Conservation (phyloP, 2,113 vertebrate species). For the Bettongia penicillata region DNA sequence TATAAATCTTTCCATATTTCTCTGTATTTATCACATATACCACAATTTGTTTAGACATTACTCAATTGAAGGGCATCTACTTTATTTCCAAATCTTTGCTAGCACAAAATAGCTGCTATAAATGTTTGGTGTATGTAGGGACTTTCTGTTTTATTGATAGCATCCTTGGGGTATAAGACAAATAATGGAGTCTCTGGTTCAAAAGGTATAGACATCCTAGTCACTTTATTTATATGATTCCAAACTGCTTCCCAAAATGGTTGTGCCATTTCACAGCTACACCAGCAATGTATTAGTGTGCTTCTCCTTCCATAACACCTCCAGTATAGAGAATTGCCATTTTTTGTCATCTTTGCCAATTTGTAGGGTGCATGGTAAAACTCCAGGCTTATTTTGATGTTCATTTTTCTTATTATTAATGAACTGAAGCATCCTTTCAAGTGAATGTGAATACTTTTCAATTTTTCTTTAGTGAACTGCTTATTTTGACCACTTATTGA, state of each 20-base stretch:
- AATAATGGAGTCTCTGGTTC: not conserved
- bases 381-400: not conserved
- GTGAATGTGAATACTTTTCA: not conserved
- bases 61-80: not conserved
- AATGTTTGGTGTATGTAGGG: not conserved
- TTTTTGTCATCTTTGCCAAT: not conserved
- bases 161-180: not conserved
- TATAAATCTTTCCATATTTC: not conserved
- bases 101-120: not conserved
- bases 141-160: not conserved
- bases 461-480: not conserved
- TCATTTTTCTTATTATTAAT: not conserved
- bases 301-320: not conserved
- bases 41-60: not conserved
- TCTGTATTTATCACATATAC: not conserved
- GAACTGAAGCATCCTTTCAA: not conserved
- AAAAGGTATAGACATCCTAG: not conserved
- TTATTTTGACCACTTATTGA: not conserved
- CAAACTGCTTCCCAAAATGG: not conserved
- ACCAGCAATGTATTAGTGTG: not conserved
- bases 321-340: not conserved
- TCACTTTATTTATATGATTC: not conserved
- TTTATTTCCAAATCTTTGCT: not conserved
- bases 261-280: not conserved
- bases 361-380: not conserved